Percentiles rank a stretch among this genome's conserved stretches.
These are phyloP conservation scores for Caenorhabditis macrosperma DNA, from an alignment of 2,888 invertebrate genomes.

Conservation along the genomic window DNA sequence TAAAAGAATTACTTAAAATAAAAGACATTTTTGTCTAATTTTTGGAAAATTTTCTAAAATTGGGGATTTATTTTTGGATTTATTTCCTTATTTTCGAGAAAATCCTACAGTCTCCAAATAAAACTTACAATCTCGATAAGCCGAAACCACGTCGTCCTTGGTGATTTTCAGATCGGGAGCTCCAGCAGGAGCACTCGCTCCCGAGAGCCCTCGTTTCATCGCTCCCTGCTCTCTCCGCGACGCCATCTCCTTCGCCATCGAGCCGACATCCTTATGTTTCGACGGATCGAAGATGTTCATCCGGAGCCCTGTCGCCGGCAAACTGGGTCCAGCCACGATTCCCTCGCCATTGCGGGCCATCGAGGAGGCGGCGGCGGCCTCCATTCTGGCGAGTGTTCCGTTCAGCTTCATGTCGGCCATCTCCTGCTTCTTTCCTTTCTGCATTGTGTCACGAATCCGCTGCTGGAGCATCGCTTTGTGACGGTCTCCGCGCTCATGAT, in stretches of 20 bases:
- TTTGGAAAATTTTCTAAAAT: neutral
- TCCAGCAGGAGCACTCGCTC: neutral
- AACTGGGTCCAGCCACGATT: constrained; percentile 53
- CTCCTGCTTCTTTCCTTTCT: constrained; percentile 54
- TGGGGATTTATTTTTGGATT: neutral
- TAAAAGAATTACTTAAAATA: no score
- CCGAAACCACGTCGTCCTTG: constrained; percentile 56
- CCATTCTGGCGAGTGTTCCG: constrained; percentile 75
- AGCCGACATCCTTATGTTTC: constrained; percentile 56
- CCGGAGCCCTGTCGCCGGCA: constrained; percentile 62
- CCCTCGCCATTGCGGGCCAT: constrained; percentile 66
- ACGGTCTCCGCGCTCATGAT: constrained; percentile 76
- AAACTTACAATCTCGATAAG: constrained; percentile 53
- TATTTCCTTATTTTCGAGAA: no score
- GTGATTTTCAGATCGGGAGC: constrained; percentile 42
- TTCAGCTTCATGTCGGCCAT: constrained; percentile 58
- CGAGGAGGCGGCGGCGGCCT: constrained; percentile 70
- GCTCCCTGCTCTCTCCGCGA: constrained; percentile 47
- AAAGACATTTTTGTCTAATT: no score
- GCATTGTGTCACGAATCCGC: constrained; percentile 48
- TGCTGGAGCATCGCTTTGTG: constrained; percentile 71
- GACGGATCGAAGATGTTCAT: constrained; percentile 64
- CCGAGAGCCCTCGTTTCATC: constrained; percentile 29
- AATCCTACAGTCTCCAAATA: no score
- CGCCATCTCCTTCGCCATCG: constrained; percentile 69